A percentile compares a stretch with the other conserved stretches of the same genome.
Conservation (phyloP, 2,113 vertebrate species). For the Sorex fumeus region DNA sequence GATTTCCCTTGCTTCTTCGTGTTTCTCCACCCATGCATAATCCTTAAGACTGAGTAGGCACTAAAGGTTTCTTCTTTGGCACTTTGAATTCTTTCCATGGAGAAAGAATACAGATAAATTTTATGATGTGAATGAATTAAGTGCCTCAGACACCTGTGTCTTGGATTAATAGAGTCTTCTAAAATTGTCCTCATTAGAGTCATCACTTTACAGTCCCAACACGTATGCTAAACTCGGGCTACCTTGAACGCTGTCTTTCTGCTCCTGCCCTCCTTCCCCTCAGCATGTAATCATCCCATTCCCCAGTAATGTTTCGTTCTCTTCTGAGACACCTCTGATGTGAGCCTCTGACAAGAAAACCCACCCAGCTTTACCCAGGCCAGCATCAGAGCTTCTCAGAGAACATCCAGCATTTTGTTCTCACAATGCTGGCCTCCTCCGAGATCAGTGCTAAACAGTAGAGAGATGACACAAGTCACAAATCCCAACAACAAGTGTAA, state of each 20-base stretch:
- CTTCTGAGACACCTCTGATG: neutral
- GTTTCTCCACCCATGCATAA: neutral
- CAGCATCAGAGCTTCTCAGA: neutral
- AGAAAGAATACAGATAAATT: neutral
- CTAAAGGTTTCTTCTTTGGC: neutral
- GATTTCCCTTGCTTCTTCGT: neutral
- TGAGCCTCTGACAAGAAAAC: neutral
- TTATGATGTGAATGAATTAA: neutral
- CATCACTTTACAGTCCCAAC: neutral
- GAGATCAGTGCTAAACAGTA: neutral
- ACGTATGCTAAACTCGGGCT: neutral
- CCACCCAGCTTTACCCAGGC: neutral
- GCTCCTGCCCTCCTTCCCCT: no score
- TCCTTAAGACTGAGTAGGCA: neutral
- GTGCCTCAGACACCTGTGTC: neutral
- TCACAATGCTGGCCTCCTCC: neutral
- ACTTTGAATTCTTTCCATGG: neutral
- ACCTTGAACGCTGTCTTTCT: neutral
- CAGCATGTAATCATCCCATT: neutral
- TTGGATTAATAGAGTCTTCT: slow-evolving; percentile 22
- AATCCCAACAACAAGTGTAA: neutral
- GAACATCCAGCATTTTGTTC: neutral
- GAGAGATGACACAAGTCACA: neutral
- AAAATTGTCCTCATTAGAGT: slow-evolving; percentile 10
- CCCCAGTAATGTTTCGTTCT: neutral